Base-by-base conservation (phyloP, 1,140 invertebrate genomes). In the Drosophila navojoa region DNA sequence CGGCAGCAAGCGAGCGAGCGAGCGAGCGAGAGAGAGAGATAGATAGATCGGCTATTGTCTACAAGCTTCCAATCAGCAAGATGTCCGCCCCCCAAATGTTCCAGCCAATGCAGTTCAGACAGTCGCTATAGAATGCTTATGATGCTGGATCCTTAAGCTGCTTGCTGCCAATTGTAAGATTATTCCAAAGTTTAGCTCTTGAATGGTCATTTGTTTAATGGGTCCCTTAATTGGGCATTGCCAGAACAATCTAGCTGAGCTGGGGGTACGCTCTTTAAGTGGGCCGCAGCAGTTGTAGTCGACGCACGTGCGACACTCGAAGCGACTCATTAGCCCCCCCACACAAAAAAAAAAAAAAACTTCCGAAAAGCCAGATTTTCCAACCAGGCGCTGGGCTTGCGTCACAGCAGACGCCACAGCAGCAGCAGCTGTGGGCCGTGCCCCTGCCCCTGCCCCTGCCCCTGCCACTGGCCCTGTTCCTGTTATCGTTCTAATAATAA, bases 241-340 rank as follows among this genome's bases (percentile, higher is more conserved):
- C 68, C 68, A 50, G 73, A 58, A 45, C 45, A 53, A 11, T 19
- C 42, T 45, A 16, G 42, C 42, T 3, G 15, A 9, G 32, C 6
- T 40, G 44, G 29, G 22, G 16, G 35, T 35, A 45, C 27, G 13
- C 54, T 68, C 72, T 75, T 66, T 80, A 82, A 82, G 81, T 76
- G 66, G 71, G 71, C 52, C 53, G 67, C 40, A 22, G 59, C 64
- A 74, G 55, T 61, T 66, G 27, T 29, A 6, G 27, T 4, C 5
- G 72, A 79, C 81, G 81, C 81, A 85, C 81, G 81, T 85, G 81
- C 81, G 81, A 85, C 81, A 85, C 81, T 85, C 81, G 54, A 80
- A 85, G 66, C 64, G 66, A 85, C 81, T 85, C 81, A 85, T 85
- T 85, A 85, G 77, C 66, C 77, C 77, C 79, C 15, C 42, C 13